Conservation (phyloP, 2,888 invertebrate species). For the Drosophila pegasa region DNA sequence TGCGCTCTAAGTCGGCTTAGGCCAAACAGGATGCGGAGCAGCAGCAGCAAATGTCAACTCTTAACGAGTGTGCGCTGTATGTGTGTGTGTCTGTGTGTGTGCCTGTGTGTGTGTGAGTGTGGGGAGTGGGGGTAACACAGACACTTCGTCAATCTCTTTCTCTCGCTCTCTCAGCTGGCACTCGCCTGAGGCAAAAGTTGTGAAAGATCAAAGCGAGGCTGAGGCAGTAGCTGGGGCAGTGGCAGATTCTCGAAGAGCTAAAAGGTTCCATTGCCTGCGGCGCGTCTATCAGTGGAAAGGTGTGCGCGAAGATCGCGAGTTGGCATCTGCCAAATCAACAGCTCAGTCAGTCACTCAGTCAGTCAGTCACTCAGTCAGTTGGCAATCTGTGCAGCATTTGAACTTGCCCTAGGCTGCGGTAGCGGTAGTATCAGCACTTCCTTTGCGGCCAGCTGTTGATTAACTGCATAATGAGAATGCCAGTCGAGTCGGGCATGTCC, state of each 20-base stretch:
- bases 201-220: slow-evolving; percentile 22
- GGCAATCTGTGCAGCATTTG: slow-evolving; percentile 1
- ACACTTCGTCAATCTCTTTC: background rate
- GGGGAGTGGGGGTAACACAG: slow-evolving; percentile 8
- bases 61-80: background rate
- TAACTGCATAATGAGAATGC: slow-evolving; percentile 67
- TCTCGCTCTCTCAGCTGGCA: slow-evolving; percentile 52
- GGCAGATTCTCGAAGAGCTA: slow-evolving; percentile 1
- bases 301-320: slow-evolving; percentile 58
- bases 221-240: slow-evolving; percentile 1
- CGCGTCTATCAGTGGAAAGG: slow-evolving; percentile 67
- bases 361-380: background rate
- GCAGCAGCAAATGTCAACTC: slow-evolving; percentile 17
- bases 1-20: slow-evolving; percentile 71
- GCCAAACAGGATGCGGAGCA: slow-evolving; percentile 38
- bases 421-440: slow-evolving; percentile 69
- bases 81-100: slow-evolving; percentile 1
- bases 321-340: slow-evolving; percentile 53
- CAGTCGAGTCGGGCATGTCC: slow-evolving; percentile 7
- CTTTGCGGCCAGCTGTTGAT: slow-evolving; percentile 76
- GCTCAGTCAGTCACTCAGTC: slow-evolving; percentile 1
- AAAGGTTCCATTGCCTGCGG: slow-evolving; percentile 43
- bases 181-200: slow-evolving; percentile 54
- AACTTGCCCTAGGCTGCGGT: slow-evolving; percentile 42
- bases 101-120: slow-evolving; percentile 7